phyloP scores from a whole-genome alignment of 2,888 invertebrate genomes.

The Pristionchus maxplancki region DNA sequence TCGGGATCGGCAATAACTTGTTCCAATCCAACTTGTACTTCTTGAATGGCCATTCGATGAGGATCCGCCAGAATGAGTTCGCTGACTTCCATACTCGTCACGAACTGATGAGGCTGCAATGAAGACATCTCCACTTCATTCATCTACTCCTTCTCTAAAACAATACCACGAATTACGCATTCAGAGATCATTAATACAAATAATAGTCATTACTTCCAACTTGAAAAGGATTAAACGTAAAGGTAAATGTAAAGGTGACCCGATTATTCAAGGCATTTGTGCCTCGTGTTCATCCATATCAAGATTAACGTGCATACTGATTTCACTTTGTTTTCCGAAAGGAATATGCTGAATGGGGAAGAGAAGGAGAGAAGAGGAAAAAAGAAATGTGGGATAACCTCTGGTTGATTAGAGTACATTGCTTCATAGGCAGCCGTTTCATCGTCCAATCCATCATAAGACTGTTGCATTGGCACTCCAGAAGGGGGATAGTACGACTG shows the following conservation, averaged over 20 bases:
- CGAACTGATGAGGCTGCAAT: constrained; percentile 47
- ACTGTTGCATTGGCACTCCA: not conserved
- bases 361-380: not conserved
- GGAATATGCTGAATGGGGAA: no score
- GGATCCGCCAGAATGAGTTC: not conserved
- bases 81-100: constrained; percentile 39
- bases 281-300: no score
- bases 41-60: not conserved
- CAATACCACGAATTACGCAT: not conserved
- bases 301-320: no score
- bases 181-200: no score
- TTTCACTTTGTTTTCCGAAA: no score
- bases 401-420: constrained; percentile 31
- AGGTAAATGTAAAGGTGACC: no score
- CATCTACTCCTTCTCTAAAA: not conserved
- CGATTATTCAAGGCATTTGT: no score
- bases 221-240: no score
- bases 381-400: not conserved
- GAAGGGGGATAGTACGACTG: constrained; percentile 17
- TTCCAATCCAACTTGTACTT: constrained; percentile 45
- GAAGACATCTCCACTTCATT: not conserved
- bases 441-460: constrained; percentile 31
- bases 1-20: constrained; percentile 41
- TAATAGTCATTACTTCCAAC: no score
- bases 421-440: constrained; percentile 50